These are phyloP conservation scores for Lepidurus arcticus DNA, from an alignment of 1,140 invertebrate genomes.

Conservation along the genomic window DNA sequence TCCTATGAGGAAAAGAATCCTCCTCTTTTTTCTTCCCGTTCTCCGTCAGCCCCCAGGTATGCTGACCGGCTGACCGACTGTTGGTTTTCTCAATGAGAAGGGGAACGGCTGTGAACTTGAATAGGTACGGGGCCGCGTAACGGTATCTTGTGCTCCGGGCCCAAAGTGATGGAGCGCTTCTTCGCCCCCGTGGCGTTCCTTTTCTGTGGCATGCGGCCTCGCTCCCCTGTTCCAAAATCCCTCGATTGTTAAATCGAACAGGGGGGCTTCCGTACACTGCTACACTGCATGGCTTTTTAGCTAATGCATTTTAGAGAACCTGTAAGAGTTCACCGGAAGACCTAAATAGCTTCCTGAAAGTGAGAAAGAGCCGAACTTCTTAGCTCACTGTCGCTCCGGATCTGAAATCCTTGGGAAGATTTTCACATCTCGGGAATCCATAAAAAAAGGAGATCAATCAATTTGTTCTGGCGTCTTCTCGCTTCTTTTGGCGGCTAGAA, in stretches of 20 bases:
- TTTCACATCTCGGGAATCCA: too few species aligned
- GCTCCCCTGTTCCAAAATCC: background rate
- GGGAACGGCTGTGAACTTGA: constrained; percentile 15
- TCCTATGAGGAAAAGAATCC: constrained; percentile 24
- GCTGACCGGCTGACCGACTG: constrained; percentile 16
- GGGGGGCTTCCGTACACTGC: too few species aligned
- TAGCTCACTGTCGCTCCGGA: too few species aligned
- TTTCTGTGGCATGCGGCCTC: background rate
- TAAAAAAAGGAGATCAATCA: too few species aligned
- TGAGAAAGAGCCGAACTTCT: too few species aligned
- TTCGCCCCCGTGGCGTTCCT: background rate
- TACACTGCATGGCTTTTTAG: too few species aligned
- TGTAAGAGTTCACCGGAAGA: too few species aligned
- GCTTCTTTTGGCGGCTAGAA: background rate
- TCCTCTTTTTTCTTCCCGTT: background rate
- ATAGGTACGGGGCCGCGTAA: constrained; percentile 31
- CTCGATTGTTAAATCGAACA: background rate
- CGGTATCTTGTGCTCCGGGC: background rate
- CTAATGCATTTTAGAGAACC: too few species aligned
- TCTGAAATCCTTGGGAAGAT: too few species aligned
- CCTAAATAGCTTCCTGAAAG: too few species aligned
- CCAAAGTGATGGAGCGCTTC: background rate
- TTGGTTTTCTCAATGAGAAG: constrained; percentile 27
- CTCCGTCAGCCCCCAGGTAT: constrained; percentile 3
- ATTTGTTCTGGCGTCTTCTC: background rate